Evolutionary conservation across 2,797 vertebrate species (phyloP), one percentile per base, ranked within the genome.

Genomic region (Neosilurus mollespiculum): DNA sequence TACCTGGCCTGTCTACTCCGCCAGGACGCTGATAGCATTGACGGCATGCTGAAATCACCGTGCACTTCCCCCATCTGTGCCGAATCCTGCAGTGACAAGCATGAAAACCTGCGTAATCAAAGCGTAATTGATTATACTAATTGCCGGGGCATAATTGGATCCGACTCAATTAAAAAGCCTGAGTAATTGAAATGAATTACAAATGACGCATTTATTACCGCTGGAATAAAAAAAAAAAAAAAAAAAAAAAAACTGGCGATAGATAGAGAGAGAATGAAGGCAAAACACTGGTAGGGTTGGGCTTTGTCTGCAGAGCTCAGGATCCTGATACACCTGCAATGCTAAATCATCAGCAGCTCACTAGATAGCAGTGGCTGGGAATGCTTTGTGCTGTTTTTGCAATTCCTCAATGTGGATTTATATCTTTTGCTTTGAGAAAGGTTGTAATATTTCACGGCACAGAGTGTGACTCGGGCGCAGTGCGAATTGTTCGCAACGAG

Each of bases 341-440:
- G 93, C 92, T 95, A 95, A 95, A 95, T 95, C 94, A 94, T 92
- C 90, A 93, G 91, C 89, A 90, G 90, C 90, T 92, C 91, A 89
- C 90, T 92, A 92, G 93, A 93, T 94, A 92, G 90, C 89, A 89
- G 92, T 85, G 93, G 91, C 92, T 91, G 93, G 91, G 91, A 94
- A 93, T 94, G 92, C 93, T 94, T 95, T 95, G 94, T 95, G 95
- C 95, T 94, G 94, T 94, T 95, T 95, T 95, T 94, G 95, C 94
- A 95, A 93, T 95, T 95, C 93, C 92, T 94, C 93, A 93, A 94
- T 94, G 91, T 91, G 93, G 93, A 95, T 95, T 94, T 95, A 95
- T 95, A 95, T 94, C 92, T 94, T 94, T 94, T 95, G 94, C 94
- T 94, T 94, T 92, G 90, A 92, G 91, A 95, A 95, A 95, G 94